Base-by-base conservation (phyloP, 2,888 invertebrate species). In the Monochamus alternatus region DNA sequence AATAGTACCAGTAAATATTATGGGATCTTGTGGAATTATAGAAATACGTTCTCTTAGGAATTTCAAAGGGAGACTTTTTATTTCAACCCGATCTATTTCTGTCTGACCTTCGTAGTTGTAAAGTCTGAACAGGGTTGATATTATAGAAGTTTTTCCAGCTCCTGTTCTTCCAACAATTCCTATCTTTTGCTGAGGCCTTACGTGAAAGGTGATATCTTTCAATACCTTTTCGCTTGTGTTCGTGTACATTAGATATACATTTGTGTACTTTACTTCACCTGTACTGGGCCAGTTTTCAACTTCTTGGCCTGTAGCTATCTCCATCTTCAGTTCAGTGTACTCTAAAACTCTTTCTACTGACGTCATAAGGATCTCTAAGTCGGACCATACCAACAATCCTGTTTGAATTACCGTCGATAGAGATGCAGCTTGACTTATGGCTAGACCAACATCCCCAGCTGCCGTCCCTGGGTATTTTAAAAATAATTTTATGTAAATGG, bases 121-220 rank as follows among this genome's bases (percentile, higher is more conserved):
- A 77, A 98, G 75, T 73, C 93, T 89, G 88, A 97, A 97, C 31
- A 97, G 89, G 2, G 95, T 94, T 0, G 94, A 91, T 82, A 95
- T 93, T 66, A 95, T 88, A 0, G 95, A 95, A 0, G 94, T 94
- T 87, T 95, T 95, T 12, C 96, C 96, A 1, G 96, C 96, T 0
- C 96, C 96, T 0, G 96, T 96, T 83, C 96, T 89, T 0, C 96
- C 96, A 3, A 95, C 93, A 5, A 95, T 93, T 5, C 95, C 95
- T 44, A 95, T 90, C 89, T 93, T 94, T 89, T 92, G 91, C 76
- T 92, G 92, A n/a, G 93, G 90, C 82, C 93, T 90, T 69, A 95
- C 92, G 0, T 88, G 86, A 70, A 96, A 91, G 75, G 90, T 92
- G 1, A 96, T 88, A 77, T 93, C 91, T 78, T 92, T 94, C 32